These are phyloP conservation scores for Lanistes nyassanus DNA, from an alignment of 1,140 invertebrate species.

Conservation along the genomic window DNA sequence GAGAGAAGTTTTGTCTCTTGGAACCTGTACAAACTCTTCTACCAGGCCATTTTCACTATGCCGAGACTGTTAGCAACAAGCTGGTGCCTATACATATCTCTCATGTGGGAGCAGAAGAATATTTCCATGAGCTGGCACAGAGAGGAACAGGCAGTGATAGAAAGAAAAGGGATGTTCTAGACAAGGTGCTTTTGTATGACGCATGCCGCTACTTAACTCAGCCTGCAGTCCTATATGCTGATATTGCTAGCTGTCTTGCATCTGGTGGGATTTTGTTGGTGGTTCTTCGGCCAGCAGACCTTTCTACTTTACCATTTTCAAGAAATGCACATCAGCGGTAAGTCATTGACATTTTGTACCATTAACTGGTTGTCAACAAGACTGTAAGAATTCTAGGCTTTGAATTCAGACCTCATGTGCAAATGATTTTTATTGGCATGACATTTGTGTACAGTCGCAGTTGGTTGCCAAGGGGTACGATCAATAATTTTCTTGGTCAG, in stretches of 20 bases:
- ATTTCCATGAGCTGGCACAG: conserved; percentile 45
- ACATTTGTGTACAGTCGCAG: too few species aligned
- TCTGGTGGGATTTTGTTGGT: conserved; percentile 53
- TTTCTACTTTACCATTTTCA: conserved; percentile 57
- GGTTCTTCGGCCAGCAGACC: conserved; percentile 50
- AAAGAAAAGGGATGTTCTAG: conserved; percentile 42
- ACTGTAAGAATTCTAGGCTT: too few species aligned
- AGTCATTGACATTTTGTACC: background rate
- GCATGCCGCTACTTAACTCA: conserved; percentile 53
- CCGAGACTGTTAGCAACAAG: conserved; percentile 51
- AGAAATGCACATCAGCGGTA: conserved; percentile 49
- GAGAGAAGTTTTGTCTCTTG: conserved; percentile 60
- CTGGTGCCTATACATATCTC: conserved; percentile 55
- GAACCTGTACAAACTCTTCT: conserved; percentile 54
- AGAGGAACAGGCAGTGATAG: background rate
- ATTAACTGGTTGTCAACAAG: too few species aligned
- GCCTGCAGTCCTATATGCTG: conserved; percentile 48
- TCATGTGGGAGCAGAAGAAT: conserved; percentile 61
- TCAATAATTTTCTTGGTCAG: too few species aligned
- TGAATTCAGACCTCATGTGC: too few species aligned
- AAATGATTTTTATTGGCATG: too few species aligned
- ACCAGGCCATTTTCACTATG: conserved; percentile 60
- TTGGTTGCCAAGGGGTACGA: too few species aligned
- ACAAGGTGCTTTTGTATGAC: conserved; percentile 59
- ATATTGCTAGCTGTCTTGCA: conserved; percentile 48